Percentiles rank a stretch among this genome's conserved stretches.
Conservation (phyloP, 2,797 vertebrate species). For the Merluccius polli region DNA sequence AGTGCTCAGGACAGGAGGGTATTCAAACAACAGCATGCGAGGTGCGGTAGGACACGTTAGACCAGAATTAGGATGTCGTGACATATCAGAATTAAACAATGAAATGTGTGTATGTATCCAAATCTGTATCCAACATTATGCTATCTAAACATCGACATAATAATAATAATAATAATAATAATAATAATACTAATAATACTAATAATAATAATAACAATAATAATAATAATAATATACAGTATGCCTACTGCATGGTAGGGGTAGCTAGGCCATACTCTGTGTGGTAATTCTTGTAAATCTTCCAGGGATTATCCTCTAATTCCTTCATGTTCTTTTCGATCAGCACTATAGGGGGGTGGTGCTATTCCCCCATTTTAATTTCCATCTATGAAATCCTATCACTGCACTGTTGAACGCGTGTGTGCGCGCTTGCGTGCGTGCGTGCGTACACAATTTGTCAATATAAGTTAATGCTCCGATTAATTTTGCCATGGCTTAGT, state of each 20-base stretch:
- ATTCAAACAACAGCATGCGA: background rate
- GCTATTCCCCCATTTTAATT: constrained; percentile 16
- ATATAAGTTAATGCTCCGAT: background rate
- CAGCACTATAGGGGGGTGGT: background rate
- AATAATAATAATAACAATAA: background rate
- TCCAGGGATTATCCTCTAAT: constrained; percentile 14
- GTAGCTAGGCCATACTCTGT: background rate
- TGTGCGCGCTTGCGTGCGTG: constrained; percentile 3
- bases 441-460: background rate
- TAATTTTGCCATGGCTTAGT: background rate
- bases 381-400: constrained; percentile 8
- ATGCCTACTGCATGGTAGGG: too few species aligned
- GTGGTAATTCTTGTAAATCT: constrained; percentile 10
- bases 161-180: too few species aligned
- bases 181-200: too few species aligned
- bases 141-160: too few species aligned
- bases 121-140: background rate
- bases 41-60: background rate
- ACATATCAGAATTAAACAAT: background rate
- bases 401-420: constrained; percentile 1
- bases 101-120: background rate
- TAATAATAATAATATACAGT: background rate
- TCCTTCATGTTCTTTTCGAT: constrained; percentile 15
- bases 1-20: background rate
- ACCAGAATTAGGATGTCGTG: too few species aligned